These are phyloP conservation scores for Capitulum mitella DNA, from an alignment of 2,888 invertebrate genomes.

Conservation along the genomic window DNA sequence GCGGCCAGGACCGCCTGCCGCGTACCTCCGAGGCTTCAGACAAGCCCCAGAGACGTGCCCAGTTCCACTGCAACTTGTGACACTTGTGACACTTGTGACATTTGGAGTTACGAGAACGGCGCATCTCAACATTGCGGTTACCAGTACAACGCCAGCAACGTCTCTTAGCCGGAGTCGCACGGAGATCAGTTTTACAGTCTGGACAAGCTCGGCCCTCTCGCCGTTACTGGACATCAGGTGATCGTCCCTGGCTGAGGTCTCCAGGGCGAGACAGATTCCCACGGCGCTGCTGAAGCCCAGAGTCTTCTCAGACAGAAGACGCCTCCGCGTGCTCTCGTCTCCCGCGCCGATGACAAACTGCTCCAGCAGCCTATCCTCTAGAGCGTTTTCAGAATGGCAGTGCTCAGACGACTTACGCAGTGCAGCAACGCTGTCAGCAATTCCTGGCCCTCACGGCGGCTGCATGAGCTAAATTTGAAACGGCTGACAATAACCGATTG, in stretches of 20 bases:
- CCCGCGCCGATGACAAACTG: too few species aligned
- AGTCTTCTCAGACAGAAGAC: not conserved
- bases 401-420: not conserved
- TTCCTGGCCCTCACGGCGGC: not conserved
- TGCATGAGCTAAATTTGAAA: not conserved
- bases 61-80: not conserved
- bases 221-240: too few species aligned
- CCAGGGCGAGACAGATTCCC: not conserved
- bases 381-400: not conserved
- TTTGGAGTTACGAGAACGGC: not conserved
- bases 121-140: not conserved
- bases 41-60: not conserved
- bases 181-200: not conserved
- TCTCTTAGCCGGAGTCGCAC: not conserved
- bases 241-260: not conserved
- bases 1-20: not conserved
- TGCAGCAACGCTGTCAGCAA: not conserved
- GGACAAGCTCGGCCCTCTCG: not conserved
- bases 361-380: not conserved
- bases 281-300: not conserved
- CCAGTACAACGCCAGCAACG: not conserved
- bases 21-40: not conserved
- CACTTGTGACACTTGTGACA: too few species aligned
- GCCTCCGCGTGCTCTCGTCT: not conserved
- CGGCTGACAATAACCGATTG: not conserved